Conservation (phyloP, 2,888 invertebrate genomes). For the Lasioglossum oenotherae region DNA sequence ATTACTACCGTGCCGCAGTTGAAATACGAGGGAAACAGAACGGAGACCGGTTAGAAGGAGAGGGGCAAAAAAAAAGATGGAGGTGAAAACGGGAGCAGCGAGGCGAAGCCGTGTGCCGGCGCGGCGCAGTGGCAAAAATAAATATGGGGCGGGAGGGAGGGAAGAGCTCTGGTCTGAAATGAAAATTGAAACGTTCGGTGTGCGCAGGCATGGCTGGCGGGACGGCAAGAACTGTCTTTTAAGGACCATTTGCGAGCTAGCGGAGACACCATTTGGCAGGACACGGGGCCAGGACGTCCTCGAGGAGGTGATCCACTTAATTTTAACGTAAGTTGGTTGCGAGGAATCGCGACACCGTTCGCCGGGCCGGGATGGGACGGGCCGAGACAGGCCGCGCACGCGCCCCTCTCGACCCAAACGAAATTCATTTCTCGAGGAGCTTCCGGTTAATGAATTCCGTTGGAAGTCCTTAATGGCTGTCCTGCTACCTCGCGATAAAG, state of each 20-base stretch:
- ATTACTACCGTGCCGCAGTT: slow-evolving; percentile 27
- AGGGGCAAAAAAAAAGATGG: not conserved
- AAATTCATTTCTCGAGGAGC: slow-evolving; percentile 58
- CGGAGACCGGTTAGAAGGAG: too few species aligned
- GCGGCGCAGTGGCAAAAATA: not conserved
- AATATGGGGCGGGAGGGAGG: not conserved
- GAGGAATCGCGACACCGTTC: slow-evolving; percentile 57
- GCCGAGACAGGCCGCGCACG: not conserved
- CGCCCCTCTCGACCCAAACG: slow-evolving; percentile 44
- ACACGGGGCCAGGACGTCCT: slow-evolving; percentile 87
- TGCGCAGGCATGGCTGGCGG: slow-evolving; percentile 86
- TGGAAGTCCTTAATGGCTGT: slow-evolving; percentile 58
- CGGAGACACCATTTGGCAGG: slow-evolving; percentile 86
- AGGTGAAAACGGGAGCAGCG: not conserved
- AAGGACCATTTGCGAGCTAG: slow-evolving; percentile 89
- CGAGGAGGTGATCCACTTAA: slow-evolving; percentile 88
- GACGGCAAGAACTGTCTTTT: slow-evolving; percentile 87
- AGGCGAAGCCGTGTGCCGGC: not conserved
- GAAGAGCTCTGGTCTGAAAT: slow-evolving; percentile 36
- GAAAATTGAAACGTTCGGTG: slow-evolving; percentile 74
- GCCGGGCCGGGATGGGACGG: not conserved
- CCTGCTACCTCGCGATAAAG: slow-evolving; percentile 51
- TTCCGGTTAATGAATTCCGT: slow-evolving; percentile 68
- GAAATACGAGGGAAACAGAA: not conserved
- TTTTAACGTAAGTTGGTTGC: slow-evolving; percentile 88